phyloP scores from a whole-genome alignment of 2,888 invertebrate genomes.

The Phanerotoma sp. region DNA sequence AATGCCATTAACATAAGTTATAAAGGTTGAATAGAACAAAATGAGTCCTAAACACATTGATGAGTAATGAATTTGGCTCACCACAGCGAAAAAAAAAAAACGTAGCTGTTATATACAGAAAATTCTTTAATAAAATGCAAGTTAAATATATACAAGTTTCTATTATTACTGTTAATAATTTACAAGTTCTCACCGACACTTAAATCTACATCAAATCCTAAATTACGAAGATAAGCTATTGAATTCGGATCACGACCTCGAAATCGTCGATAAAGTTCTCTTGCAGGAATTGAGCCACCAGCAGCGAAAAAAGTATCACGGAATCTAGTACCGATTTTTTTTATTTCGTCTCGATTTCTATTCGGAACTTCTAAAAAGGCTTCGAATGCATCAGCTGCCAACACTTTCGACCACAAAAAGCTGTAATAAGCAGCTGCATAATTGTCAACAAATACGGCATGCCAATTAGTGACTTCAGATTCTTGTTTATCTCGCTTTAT shows the following conservation, averaged over 20 bases:
- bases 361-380: conserved; percentile 70
- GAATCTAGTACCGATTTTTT: conserved; percentile 70
- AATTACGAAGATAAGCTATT: conserved; percentile 72
- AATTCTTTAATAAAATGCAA: no score
- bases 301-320: conserved; percentile 80
- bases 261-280: conserved; percentile 86
- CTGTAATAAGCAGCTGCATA: conserved; percentile 87
- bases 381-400: conserved; percentile 88
- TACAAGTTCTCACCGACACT: no score
- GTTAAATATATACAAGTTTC: neutral
- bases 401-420: conserved; percentile 81
- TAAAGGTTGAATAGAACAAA: no score
- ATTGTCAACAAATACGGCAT: conserved; percentile 78
- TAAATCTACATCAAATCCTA: conserved; percentile 58
- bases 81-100: neutral
- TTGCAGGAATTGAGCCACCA: conserved; percentile 80
- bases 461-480: conserved; percentile 82
- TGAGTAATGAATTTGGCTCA: no score
- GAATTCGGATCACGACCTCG: conserved; percentile 89
- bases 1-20: no score
- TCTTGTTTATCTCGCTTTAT: conserved; percentile 78
- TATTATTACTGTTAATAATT: no score
- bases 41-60: no score
- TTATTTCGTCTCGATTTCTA: conserved; percentile 61
- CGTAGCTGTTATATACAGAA: neutral